Evolutionary conservation across 2,113 vertebrate species (phyloP).

Genomic region (Reinhardtius hippoglossoides): DNA sequence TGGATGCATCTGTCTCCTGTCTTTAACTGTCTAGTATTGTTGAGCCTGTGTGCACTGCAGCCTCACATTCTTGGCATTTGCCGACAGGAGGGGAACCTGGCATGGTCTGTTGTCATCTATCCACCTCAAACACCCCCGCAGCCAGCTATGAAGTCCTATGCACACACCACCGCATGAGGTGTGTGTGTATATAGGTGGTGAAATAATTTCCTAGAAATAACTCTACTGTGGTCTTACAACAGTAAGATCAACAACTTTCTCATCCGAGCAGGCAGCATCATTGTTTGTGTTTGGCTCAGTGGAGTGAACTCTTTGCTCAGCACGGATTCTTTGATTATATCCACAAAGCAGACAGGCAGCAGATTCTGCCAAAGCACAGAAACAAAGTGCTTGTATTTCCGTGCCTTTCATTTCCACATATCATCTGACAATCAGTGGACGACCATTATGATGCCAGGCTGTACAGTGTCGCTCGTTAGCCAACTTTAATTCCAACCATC

Average conservation of each 20-base stretch:
- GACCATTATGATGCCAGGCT: neutral
- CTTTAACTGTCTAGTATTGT: neutral
- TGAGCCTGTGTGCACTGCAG: neutral
- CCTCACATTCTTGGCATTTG: neutral
- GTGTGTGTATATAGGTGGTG: neutral
- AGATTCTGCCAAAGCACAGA: neutral
- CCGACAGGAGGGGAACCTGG: neutral
- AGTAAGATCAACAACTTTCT: neutral
- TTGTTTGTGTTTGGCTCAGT: neutral
- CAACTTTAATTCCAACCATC: neutral
- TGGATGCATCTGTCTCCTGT: neutral
- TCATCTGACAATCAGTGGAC: neutral
- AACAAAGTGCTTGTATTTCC: neutral
- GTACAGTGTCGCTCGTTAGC: too few species aligned
- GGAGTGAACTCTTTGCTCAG: neutral
- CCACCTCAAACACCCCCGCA: neutral
- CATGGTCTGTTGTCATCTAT: neutral
- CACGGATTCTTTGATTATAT: neutral
- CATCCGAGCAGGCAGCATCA: neutral
- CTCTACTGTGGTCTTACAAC: neutral
- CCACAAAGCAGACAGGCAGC: neutral
- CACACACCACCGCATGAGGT: neutral
- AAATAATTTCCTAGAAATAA: neutral
- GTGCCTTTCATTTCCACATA: neutral
- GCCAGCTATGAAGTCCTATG: neutral